Evolutionary conservation across 2,797 vertebrate species (phyloP).

Genomic region (Channallabes apus): DNA sequence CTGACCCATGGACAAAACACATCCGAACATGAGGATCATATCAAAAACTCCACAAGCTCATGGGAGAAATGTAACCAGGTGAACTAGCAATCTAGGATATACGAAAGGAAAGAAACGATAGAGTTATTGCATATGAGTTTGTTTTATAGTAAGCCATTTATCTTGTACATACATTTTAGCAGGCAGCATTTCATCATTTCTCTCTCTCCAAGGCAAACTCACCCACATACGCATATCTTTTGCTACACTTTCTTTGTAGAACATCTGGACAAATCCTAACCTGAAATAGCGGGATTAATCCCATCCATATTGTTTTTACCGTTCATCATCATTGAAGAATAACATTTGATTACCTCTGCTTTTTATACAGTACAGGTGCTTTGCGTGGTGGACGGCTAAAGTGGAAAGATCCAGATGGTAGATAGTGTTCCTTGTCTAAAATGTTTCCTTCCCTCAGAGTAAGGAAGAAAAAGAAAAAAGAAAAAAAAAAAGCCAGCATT

Average conservation of each 20-base stretch:
- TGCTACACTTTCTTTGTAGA: neutral
- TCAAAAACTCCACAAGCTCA: no score
- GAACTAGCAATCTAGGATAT: neutral
- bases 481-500: constrained; percentile 15
- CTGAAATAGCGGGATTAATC: neutral
- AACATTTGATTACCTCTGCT: neutral
- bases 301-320: neutral
- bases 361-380: constrained; percentile 2
- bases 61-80: neutral
- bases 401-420: constrained; percentile 22
- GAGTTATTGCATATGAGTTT: no score
- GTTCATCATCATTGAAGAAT: constrained; percentile 17
- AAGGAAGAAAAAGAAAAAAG: no score
- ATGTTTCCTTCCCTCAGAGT: constrained; percentile 1
- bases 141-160: no score
- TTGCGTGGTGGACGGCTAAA: constrained; percentile 8
- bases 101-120: neutral
- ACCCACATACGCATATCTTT: neutral
- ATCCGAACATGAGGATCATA: neutral
- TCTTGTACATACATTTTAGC: no score
- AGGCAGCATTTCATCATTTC: neutral
- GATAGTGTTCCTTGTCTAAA: constrained; percentile 18
- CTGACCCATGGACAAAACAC: neutral
- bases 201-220: neutral
- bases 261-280: constrained; percentile 3